phyloP scores from a whole-genome alignment of 2,888 invertebrate species.

The Steromphala cineraria region DNA sequence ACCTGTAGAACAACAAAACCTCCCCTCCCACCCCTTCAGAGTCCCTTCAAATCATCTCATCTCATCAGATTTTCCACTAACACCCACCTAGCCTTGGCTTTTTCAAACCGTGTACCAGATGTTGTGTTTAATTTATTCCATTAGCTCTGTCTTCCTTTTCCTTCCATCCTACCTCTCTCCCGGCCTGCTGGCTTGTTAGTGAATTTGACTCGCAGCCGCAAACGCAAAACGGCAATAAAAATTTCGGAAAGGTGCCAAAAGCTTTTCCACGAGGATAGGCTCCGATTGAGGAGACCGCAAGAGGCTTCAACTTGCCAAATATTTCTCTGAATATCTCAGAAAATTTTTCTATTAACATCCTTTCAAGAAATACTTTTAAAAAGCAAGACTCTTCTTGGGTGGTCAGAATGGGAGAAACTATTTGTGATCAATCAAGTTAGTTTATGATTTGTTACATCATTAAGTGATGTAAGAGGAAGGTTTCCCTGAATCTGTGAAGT shows the following conservation, averaged over 20 bases:
- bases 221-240: conserved; percentile 7
- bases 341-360: conserved; percentile 1
- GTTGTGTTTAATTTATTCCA: background rate
- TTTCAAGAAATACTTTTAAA: background rate
- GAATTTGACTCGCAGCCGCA: background rate
- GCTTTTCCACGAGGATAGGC: conserved; percentile 7
- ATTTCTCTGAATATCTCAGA: background rate
- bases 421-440: background rate
- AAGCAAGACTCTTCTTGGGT: background rate
- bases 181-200: background rate
- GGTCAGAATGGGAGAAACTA: background rate
- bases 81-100: background rate
- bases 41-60: background rate
- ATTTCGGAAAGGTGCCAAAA: conserved; percentile 19
- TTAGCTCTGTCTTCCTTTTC: conserved; percentile 1
- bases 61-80: background rate
- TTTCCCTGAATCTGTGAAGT: too few relatives aligned
- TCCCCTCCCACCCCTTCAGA: background rate
- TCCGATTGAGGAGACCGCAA: background rate
- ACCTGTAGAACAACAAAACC: background rate
- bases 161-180: background rate
- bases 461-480: too few relatives aligned
- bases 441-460: too few relatives aligned
- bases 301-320: background rate
- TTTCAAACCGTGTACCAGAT: background rate